Evolutionary conservation across 2,113 vertebrate genomes (phyloP).

Genomic region (Bolborhynchus lineola): DNA sequence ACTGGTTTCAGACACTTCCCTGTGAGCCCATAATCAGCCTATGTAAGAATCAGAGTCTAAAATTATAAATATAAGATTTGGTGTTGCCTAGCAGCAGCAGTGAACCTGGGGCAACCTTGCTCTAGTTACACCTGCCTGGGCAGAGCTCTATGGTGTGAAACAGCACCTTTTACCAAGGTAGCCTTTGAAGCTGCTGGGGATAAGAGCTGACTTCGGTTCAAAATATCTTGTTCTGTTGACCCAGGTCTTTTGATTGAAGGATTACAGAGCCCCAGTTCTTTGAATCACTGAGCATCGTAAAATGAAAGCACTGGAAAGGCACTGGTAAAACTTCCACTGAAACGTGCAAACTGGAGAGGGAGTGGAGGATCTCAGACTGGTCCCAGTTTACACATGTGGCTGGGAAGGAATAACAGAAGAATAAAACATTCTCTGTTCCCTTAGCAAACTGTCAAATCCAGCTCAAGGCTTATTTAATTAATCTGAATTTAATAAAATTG

Average conservation of each 20-base stretch:
- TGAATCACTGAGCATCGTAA: background rate
- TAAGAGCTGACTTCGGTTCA: background rate
- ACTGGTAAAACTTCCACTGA: background rate
- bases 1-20: background rate
- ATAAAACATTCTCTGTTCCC: background rate
- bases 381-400: background rate
- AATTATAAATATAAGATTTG: background rate
- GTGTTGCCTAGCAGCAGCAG: slow-evolving; percentile 37
- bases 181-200: background rate
- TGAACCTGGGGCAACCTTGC: background rate
- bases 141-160: background rate
- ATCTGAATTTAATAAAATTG: background rate
- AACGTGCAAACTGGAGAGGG: background rate
- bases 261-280: background rate
- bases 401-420: background rate
- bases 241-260: background rate
- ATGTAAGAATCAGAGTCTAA: background rate
- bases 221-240: background rate
- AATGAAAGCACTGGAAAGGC: background rate
- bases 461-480: background rate
- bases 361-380: background rate
- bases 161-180: background rate
- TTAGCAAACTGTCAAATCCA: background rate
- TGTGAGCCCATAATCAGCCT: background rate
- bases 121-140: background rate